Percentiles rank a stretch among this genome's conserved stretches.
These are phyloP conservation scores for Caenorhabditis sp. DNA, from an alignment of 2,888 invertebrate genomes.

Conservation along the genomic window DNA sequence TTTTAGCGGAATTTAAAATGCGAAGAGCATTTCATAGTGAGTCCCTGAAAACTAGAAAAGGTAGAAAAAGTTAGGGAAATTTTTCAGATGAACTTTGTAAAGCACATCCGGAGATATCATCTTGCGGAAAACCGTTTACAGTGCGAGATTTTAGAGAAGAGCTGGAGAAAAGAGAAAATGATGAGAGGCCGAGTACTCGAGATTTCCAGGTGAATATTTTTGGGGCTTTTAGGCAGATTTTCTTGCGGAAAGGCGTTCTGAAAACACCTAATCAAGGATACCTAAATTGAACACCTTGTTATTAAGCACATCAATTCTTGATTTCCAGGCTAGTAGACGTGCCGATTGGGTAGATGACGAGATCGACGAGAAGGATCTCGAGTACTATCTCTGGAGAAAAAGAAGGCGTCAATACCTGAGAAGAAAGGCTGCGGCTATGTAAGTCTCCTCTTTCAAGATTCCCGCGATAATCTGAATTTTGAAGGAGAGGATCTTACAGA, in stretches of 20 bases:
- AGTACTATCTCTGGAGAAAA: conserved; percentile 69
- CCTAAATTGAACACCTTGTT: no score
- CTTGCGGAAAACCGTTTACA: conserved; percentile 40
- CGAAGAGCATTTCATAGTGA: conserved; percentile 55
- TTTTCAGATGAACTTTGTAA: conserved; percentile 51
- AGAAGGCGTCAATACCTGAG: conserved; percentile 58
- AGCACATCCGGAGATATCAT: conserved; percentile 26
- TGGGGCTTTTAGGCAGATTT: no score
- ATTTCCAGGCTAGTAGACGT: conserved; percentile 41
- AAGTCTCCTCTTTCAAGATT: not conserved
- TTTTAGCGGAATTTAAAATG: conserved; percentile 43
- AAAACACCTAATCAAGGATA: no score
- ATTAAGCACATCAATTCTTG: not conserved
- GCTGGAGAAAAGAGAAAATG: conserved; percentile 30
- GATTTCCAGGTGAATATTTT: conserved; percentile 31
- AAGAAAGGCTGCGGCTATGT: conserved; percentile 37
- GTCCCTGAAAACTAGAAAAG: not conserved
- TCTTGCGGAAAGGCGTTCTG: no score
- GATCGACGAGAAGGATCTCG: conserved; percentile 62
- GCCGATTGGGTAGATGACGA: conserved; percentile 64
- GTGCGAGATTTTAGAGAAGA: conserved; percentile 52
- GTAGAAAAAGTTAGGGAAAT: not conserved
- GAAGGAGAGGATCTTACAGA: conserved; percentile 15
- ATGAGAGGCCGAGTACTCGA: not conserved
- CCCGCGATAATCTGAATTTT: not conserved